Conservation (phyloP, 2,888 invertebrate species). For the Hermodice carunculata region DNA sequence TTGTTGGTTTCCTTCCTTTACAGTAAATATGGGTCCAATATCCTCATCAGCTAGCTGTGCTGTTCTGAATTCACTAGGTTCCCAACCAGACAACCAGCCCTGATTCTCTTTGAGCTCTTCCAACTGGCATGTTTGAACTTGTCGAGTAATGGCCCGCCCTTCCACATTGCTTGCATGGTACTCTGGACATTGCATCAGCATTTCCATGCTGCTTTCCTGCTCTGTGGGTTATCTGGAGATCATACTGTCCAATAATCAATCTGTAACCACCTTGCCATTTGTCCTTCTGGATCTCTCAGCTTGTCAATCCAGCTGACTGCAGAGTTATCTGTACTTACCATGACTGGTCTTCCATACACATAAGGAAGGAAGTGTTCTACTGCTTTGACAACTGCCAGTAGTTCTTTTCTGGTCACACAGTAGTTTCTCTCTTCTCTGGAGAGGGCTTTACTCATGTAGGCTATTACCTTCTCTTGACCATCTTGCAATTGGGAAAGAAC, state of each 20-base stretch:
- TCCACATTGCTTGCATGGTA: not conserved
- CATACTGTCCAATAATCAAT: conserved; percentile 1
- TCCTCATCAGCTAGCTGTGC: no score
- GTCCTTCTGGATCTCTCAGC: not conserved
- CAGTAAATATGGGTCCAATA: no score
- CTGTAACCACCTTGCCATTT: not conserved
- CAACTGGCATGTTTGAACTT: no score
- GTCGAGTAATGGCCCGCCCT: not conserved
- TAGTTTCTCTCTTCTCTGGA: conserved; percentile 11
- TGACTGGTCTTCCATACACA: conserved; percentile 1
- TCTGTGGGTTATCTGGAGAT: conserved; percentile 1
- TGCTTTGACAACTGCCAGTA: conserved; percentile 13
- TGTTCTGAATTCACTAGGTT: no score
- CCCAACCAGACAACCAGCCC: no score
- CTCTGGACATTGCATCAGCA: conserved; percentile 8
- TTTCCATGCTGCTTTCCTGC: not conserved
- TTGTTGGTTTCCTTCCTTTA: no score
- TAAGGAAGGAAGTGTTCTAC: conserved; percentile 7
- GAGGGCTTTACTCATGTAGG: conserved; percentile 11
- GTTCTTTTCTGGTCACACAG: conserved; percentile 18
- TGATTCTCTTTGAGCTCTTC: no score
- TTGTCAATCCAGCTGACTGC: not conserved
- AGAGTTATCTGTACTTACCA: conserved; percentile 5
- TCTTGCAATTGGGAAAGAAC: conserved; percentile 21
- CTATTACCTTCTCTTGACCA: conserved; percentile 3